Evolutionary conservation across 2,113 vertebrate genomes (phyloP), one percentile per base, ranked within the genome.

Genomic region (Engraulis encrasicolus): DNA sequence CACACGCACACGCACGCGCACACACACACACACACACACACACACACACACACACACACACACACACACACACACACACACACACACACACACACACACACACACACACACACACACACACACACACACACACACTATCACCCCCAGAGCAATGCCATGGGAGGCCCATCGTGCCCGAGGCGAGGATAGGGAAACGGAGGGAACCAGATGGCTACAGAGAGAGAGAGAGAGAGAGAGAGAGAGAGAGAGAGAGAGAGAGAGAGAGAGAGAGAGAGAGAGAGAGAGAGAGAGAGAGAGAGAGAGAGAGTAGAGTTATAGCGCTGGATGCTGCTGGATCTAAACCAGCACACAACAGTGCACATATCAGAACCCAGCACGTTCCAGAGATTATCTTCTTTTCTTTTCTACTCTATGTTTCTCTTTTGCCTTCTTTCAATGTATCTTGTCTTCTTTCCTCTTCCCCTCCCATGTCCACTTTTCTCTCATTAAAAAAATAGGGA

Each of bases 251-350:
- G 89, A 85, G 88, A 91, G 90, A 92, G 92, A 93, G 92, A 92
- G 92, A 90, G 92, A 88, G 91, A 92, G 90, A 91, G 93, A 96
- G 94, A 96, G 95, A 94, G 94, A 88, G 89, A 37, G 38, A 78
- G 85, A 86, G 91, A 85, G 86, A 87, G 90, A 90, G 88, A 89
- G 90, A 87, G 88, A 52, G 80, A 86, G 77, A 80, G 92, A 87
- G 91, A 94, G 89, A 90, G 92, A 92, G n/a, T n/a, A n/a, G n/a
- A n/a, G n/a, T n/a, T n/a, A n/a, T n/a, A n/a, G n/a, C n/a, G n/a
- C n/a, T n/a, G n/a, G n/a, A n/a, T n/a, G 83, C 87, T 89, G 90
- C 89, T 90, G 89, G 91, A 91, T n/a, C 88, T 90, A 93, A 93
- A 93, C 90, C 92, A 86, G 91, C 91, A 88, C 90, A n/a, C n/a